Evolutionary conservation across 53 echinoderm and acorn worm species (phyloP), one percentile per base, ranked within the genome.

Genomic region (Stichopus horrens): DNA sequence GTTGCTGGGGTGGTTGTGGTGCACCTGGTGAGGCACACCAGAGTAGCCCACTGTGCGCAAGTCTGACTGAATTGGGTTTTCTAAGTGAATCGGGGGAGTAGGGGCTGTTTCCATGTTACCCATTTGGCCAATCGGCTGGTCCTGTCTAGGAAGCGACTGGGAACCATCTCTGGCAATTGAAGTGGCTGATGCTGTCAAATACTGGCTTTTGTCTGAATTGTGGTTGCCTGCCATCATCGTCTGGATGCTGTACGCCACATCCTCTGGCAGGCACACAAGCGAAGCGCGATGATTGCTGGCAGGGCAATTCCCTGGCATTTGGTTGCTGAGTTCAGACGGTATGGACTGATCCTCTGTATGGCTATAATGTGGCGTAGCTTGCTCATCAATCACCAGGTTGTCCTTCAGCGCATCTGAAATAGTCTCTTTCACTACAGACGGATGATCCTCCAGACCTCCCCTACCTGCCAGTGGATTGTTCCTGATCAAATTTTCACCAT

Each of bases 351-450:
- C 8, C 18, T 66, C 65, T 37, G 63, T 18, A 22, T 63, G 85
- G 52, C n/a, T 63, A 8, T 85, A 63, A 8, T 63, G 85, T 11
- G 65, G 16, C 21, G 63, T 5, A 4, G 63, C 66, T 5, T 85
- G 85, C 65, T 85, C 85, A 85, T 85, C 85, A 52, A 85, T 85
- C 14, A 85, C 65, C 66, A 85, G 52, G 22, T 85, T 67, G 53
- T 56, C 56, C 21, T 81, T 81, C 8, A 81, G 19, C 8, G 81
- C 19, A 22, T 81, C 81, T 6, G 56, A 57, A 57, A 66, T 59
- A 65, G 57, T 52, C 13, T 85, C 23, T 67, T 67, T 85, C 2
- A 18, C 5, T 21, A 71, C 18, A 18, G 20, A 18, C 14, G 71
- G 71, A 18, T 18, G 6, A 18, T 71, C 67, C 13, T 13, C 63